Base-by-base conservation (phyloP, 1,140 invertebrate species). In the Probaryconus sp. region DNA sequence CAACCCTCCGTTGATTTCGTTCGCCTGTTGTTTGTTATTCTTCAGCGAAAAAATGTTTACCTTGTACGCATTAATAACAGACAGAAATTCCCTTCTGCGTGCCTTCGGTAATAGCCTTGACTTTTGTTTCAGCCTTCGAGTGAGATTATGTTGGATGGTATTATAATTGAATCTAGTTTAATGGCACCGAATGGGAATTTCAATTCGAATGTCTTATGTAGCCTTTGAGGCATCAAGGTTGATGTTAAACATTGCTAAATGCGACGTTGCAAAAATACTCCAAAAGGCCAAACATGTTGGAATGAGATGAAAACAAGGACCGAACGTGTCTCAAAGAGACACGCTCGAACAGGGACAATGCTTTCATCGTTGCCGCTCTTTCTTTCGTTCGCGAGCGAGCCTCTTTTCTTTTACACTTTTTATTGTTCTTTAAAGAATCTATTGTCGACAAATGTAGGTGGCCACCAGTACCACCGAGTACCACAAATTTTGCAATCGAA, bases 321-420 rank as follows among this genome's bases (percentile, higher is more conserved):
- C 67, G 67, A 43, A 64, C 70, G 74, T 55, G 60, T 74, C 64
- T 75, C 70, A 68, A 64, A 63, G 64, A 77, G 63, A 64, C 71
- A 58, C 30, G 42, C 76, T 80, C 81, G 77, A 82, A 79, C 76
- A 74, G 80, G 83, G 79, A 88, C 87, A 87, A 88, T 87, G 85
- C 85, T 88, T 87, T 87, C 83, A 88, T 87, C 85, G 84, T 87
- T 85, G 84, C 84, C 86, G 83, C 84, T 81, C 76, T 79, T 84
- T 86, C 82, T 85, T 86, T 85, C 76, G 77, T 82, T 78, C 56
- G 58, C 26, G 37, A 56, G 51, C 63, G 35, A 30, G 51, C 14
- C 30, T 74, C 45, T 75, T 78, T 80, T 70, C 68, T 80, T 85
- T 83, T 80, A 76, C 76, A 58, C 76, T 82, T 83, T 87, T 83